These are phyloP conservation scores for Magallana ariakensis DNA, from an alignment of 1,140 invertebrate species.

Conservation along the genomic window DNA sequence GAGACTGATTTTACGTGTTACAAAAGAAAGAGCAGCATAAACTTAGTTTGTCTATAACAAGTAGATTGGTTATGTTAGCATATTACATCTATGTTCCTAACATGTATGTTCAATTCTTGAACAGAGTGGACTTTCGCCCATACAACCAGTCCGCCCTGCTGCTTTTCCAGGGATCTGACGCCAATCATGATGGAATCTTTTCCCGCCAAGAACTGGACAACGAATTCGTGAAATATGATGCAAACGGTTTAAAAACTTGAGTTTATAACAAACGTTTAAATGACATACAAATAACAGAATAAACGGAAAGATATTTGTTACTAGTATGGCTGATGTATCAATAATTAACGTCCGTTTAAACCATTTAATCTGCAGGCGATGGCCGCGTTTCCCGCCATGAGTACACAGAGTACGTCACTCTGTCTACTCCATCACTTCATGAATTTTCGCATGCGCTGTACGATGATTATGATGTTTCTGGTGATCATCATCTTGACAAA, in stretches of 20 bases:
- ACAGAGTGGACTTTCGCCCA: slow-evolving; percentile 33
- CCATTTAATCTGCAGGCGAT: neutral
- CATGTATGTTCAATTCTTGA: too few relatives aligned
- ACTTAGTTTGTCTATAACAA: too few relatives aligned
- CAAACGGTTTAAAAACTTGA: neutral
- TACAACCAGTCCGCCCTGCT: slow-evolving; percentile 40
- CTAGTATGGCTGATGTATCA: too few relatives aligned
- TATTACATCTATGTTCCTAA: too few relatives aligned
- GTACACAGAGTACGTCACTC: slow-evolving; percentile 39
- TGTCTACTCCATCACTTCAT: slow-evolving; percentile 36
- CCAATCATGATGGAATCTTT: slow-evolving; percentile 27
- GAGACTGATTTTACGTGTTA: too few relatives aligned
- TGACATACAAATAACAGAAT: neutral
- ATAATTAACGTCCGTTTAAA: too few relatives aligned
- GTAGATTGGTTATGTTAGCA: too few relatives aligned
- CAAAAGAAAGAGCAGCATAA: too few relatives aligned
- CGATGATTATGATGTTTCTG: slow-evolving; percentile 41
- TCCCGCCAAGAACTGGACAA: neutral
- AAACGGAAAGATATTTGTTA: too few relatives aligned
- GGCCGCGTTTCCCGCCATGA: slow-evolving; percentile 43
- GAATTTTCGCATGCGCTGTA: slow-evolving; percentile 48
- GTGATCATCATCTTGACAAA: slow-evolving; percentile 42
- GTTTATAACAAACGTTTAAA: neutral
- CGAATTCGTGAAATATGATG: slow-evolving; percentile 27
- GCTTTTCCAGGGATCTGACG: slow-evolving; percentile 28